A percentile compares a stretch with the other conserved stretches of the same genome.
Evolutionary conservation across 2,888 invertebrate species (phyloP).

Genomic region (Phasia obesa): DNA sequence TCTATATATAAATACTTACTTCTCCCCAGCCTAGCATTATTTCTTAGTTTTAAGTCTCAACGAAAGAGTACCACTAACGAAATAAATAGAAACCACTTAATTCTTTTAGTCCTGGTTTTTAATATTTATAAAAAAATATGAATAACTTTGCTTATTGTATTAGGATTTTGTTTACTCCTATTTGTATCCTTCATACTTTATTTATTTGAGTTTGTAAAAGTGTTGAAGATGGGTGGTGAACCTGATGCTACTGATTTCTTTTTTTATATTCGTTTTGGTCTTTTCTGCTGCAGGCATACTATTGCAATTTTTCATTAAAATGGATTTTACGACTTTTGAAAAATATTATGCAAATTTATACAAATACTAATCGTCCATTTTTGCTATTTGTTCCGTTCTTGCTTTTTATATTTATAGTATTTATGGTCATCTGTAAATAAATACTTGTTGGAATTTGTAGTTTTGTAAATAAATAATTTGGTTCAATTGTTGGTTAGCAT

Average conservation of each 20-base stretch:
- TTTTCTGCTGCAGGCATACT: constrained; percentile 46
- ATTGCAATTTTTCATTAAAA: constrained; percentile 68
- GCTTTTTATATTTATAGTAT: not conserved
- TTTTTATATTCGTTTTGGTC: constrained; percentile 25
- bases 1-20: too few species aligned
- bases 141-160: constrained; percentile 58
- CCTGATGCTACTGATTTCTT: constrained; percentile 46
- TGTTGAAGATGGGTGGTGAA: constrained; percentile 27
- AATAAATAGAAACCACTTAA: constrained; percentile 3
- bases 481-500: constrained; percentile 5
- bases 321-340: constrained; percentile 64
- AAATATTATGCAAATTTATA: constrained; percentile 66
- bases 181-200: constrained; percentile 11
- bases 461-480: constrained; percentile 31
- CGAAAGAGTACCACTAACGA: not conserved
- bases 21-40: too few species aligned
- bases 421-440: constrained; percentile 30
- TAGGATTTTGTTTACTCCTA: not conserved
- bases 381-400: not conserved
- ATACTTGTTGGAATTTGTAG: constrained; percentile 14
- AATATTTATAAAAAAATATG: constrained; percentile 52
- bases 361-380: constrained; percentile 28
- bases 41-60: constrained; percentile 10
- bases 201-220: constrained; percentile 32
- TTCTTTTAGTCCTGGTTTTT: constrained; percentile 48